These are phyloP conservation scores for Channa maculata DNA, from an alignment of 2,113 vertebrate genomes.

Conservation along the genomic window DNA sequence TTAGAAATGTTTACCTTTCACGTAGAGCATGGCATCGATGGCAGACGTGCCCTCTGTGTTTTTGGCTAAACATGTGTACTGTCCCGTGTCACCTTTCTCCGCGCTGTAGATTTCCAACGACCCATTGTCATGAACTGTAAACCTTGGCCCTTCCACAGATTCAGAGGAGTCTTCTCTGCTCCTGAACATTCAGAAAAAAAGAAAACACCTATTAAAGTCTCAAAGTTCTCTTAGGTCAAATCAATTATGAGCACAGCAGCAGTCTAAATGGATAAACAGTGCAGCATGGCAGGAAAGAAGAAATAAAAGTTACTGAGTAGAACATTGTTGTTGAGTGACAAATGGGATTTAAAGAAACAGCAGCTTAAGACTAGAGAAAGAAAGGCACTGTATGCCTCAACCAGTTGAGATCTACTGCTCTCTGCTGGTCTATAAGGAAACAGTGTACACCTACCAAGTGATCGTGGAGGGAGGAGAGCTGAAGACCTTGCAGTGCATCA, in stretches of 20 bases:
- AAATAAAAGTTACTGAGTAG: conserved; percentile 8
- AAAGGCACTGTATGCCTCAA: not conserved
- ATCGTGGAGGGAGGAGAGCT: conserved; percentile 88
- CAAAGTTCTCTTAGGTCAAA: not conserved
- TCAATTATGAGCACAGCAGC: not conserved
- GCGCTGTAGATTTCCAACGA: conserved; percentile 86
- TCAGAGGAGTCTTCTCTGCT: conserved; percentile 85
- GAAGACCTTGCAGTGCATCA: conserved; percentile 90
- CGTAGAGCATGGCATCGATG: conserved; percentile 86
- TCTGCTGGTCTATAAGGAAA: conserved; percentile 65
- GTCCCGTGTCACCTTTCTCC: conserved; percentile 85
- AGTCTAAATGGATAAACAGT: not conserved
- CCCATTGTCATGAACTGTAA: conserved; percentile 84
- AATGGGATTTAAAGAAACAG: conserved; percentile 2
- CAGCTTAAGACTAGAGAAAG: not conserved
- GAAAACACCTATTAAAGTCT: not conserved
- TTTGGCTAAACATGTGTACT: conserved; percentile 89
- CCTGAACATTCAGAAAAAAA: conserved; percentile 78
- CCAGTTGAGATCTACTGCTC: conserved; percentile 72
- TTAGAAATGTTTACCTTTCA: conserved; percentile 86
- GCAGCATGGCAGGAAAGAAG: not conserved
- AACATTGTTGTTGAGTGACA: conserved; percentile 12
- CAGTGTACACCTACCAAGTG: conserved; percentile 83
- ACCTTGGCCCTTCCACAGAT: conserved; percentile 78
- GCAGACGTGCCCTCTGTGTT: conserved; percentile 88